A percentile compares a stretch with the other conserved stretches of the same genome.
Evolutionary conservation across 2,113 vertebrate species (phyloP).

Genomic region (Lophochroa leadbeateri): DNA sequence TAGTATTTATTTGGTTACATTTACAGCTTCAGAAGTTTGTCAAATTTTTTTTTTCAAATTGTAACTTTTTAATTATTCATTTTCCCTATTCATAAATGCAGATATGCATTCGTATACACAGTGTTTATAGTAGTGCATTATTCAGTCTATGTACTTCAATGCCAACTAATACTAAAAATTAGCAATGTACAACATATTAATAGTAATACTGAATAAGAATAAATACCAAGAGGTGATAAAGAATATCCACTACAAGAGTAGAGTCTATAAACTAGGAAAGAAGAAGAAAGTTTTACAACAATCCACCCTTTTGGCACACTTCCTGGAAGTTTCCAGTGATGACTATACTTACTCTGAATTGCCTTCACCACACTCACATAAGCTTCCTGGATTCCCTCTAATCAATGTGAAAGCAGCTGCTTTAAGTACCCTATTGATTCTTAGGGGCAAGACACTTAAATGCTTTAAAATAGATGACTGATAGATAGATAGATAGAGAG

Average conservation of each 20-base stretch:
- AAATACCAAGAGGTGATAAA: background rate
- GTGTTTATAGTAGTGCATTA: background rate
- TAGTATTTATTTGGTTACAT: background rate
- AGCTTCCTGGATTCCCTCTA: conserved; percentile 69
- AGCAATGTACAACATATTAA: background rate
- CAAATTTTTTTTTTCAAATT: background rate
- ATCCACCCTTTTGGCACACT: conserved; percentile 44
- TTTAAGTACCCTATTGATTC: conserved; percentile 65
- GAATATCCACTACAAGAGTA: background rate
- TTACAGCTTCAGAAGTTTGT: background rate
- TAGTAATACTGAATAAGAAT: background rate
- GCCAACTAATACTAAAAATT: background rate
- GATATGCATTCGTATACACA: background rate
- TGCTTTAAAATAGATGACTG: background rate
- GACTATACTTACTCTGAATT: conserved; percentile 67
- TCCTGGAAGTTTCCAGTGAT: conserved; percentile 60
- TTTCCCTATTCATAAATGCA: background rate
- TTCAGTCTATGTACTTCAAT: background rate
- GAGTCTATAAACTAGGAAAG: background rate
- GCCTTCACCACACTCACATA: conserved; percentile 56
- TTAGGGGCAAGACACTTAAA: conserved; percentile 66
- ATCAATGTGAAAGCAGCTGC: conserved; percentile 68
- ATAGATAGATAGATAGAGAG: background rate
- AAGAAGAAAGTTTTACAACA: conserved; percentile 28
- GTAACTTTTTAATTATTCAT: background rate